phyloP scores from a whole-genome alignment of 2,797 vertebrate species.

The Poeciliopsis paucimaculata region DNA sequence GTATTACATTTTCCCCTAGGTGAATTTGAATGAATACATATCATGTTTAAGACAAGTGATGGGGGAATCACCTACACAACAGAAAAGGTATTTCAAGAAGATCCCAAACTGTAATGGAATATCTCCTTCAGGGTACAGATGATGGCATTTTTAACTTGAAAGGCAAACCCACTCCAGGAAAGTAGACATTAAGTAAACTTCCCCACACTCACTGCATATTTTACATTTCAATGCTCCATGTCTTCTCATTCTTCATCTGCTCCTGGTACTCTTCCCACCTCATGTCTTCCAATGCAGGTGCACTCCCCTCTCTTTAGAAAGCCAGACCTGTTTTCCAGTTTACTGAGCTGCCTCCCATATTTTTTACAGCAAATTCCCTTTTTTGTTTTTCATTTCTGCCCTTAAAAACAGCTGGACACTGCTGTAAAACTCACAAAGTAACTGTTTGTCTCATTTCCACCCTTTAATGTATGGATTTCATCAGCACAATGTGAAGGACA shows the following conservation, averaged over 20 bases:
- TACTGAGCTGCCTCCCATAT: slow-evolving; percentile 36
- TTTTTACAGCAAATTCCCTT: slow-evolving; percentile 67
- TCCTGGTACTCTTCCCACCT: slow-evolving; percentile 37
- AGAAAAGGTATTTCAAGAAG: neutral
- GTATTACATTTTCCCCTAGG: neutral
- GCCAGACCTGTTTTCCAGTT: slow-evolving; percentile 58
- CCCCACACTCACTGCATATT: neutral
- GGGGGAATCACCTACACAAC: neutral
- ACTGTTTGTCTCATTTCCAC: slow-evolving; percentile 45
- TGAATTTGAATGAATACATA: neutral
- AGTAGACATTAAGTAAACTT: neutral
- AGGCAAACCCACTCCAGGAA: neutral
- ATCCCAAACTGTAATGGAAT: neutral
- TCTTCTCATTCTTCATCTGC: slow-evolving; percentile 5
- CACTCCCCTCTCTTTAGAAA: slow-evolving; percentile 61
- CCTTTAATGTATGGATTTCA: slow-evolving; percentile 18
- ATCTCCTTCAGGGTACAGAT: neutral
- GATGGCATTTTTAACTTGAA: neutral
- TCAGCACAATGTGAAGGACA: slow-evolving; percentile 10
- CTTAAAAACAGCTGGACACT: slow-evolving; percentile 68
- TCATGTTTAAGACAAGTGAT: neutral
- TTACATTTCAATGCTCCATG: neutral
- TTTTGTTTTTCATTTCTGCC: slow-evolving; percentile 60
- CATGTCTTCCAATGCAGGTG: slow-evolving; percentile 70
- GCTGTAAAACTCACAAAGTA: slow-evolving; percentile 59